phyloP scores from a whole-genome alignment of 2,113 vertebrate species.

The Petrocephalus zakoni region DNA sequence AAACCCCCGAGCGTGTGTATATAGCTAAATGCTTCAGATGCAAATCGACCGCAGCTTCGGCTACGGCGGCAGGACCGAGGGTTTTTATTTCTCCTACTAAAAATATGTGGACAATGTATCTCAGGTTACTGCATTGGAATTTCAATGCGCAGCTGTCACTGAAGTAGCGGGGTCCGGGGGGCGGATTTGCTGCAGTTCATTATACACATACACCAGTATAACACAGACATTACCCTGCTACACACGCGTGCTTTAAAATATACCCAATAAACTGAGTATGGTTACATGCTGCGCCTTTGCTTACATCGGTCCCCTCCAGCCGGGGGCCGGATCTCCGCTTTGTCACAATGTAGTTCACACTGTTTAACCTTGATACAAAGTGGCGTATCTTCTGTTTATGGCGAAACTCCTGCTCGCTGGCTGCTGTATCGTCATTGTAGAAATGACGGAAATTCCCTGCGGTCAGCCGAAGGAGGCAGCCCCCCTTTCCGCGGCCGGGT shows the following conservation, averaged over 20 bases:
- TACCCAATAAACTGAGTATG: background rate
- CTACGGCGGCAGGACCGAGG: background rate
- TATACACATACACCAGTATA: background rate
- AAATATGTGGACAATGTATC: background rate
- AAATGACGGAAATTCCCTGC: background rate
- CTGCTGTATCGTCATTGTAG: background rate
- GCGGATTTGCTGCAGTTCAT: background rate
- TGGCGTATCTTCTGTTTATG: background rate
- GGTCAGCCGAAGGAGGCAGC: background rate
- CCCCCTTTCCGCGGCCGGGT: background rate
- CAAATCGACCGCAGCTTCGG: background rate
- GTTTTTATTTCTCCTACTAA: background rate
- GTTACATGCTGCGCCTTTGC: background rate
- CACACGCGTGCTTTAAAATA: background rate
- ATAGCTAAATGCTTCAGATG: background rate
- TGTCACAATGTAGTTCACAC: background rate
- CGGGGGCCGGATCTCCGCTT: background rate
- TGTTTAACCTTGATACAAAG: background rate
- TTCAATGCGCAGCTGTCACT: slow-evolving; percentile 15
- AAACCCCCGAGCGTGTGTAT: background rate
- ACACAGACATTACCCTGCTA: background rate
- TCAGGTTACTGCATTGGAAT: slow-evolving; percentile 12
- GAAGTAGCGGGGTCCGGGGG: background rate
- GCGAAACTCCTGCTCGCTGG: background rate
- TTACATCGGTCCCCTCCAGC: background rate